Base-by-base conservation (phyloP, 1,140 invertebrate genomes). In the Heterodera schachtii region DNA sequence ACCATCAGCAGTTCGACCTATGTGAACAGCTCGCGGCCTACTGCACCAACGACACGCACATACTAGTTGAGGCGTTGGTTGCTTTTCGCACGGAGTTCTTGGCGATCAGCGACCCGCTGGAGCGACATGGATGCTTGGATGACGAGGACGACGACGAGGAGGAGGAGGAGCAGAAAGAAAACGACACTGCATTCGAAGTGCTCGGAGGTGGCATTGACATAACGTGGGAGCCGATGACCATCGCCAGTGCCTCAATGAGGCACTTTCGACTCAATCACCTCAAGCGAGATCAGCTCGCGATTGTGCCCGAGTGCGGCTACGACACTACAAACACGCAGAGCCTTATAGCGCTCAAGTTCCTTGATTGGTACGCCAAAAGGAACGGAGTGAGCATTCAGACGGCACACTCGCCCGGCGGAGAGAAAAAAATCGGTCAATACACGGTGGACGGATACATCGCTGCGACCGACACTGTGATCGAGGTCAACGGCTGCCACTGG, bases 1-100 rank as follows among this genome's bases (percentile, higher is more conserved):
- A 21, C 7, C 4, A 77, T 31, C n/a, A 78, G 11, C 44, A n/a
- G 31, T 47, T 78, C 52, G 19, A 78, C 13, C 64, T 57, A 21
- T 46, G 52, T 73, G 76, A 78, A 43, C 46, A 57, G 13, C 52
- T 78, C 21, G 76, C 76, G 7, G 52, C n/a, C 21, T 77, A 77
- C 21, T 77, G 75, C 21, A 31, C 49, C 44, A 77, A 77, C 49
- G 75, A 77, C 49, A 52, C 49, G 19, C 75, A 4, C 19, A 77
- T 77, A 6, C 49, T 77, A 19, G 75, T 52, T 8, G 52, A 77
- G 21, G 75, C 75, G 44, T 69, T 77, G 6, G 19, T 77, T 7
- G 67, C 52, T 7, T 77, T 77, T 11, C 44, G 75, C 19, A 8
- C 8, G 0, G 70, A 60, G 21, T 77, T 77, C 43, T 46, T 66